phyloP scores from a whole-genome alignment of 2,888 invertebrate species.

The Lasius platythorax region DNA sequence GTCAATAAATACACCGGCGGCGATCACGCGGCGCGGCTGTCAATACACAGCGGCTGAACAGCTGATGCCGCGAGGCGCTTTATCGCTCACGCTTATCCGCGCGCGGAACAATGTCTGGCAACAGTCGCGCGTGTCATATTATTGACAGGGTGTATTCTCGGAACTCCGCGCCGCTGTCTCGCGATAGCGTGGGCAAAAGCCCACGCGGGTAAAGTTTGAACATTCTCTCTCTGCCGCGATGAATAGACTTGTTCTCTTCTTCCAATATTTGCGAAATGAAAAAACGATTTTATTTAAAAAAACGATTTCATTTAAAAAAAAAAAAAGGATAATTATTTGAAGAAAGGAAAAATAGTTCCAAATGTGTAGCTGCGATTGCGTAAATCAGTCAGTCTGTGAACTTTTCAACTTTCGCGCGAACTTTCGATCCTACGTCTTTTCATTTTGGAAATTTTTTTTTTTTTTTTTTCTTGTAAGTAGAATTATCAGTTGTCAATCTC shows the following conservation, averaged over 20 bases:
- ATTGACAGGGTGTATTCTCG: slow-evolving; percentile 33
- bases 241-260: neutral
- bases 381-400: neutral
- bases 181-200: neutral
- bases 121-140: neutral
- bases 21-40: slow-evolving; percentile 3
- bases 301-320: neutral
- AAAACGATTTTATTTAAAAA: too few relatives aligned
- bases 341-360: neutral
- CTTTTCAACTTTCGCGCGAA: neutral
- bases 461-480: neutral
- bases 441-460: neutral
- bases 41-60: slow-evolving; percentile 22
- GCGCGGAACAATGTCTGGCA: neutral
- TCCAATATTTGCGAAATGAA: neutral
- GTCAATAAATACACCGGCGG: slow-evolving; percentile 31
- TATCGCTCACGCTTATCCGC: slow-evolving; percentile 22
- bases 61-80: slow-evolving; percentile 8
- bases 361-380: neutral
- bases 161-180: neutral
- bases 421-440: neutral
- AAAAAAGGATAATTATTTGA: neutral
- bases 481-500: neutral
- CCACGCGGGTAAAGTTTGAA: slow-evolving; percentile 5
- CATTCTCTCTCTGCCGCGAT: neutral